Conservation (phyloP, 2,888 invertebrate species). For the Trachelus stipa region DNA sequence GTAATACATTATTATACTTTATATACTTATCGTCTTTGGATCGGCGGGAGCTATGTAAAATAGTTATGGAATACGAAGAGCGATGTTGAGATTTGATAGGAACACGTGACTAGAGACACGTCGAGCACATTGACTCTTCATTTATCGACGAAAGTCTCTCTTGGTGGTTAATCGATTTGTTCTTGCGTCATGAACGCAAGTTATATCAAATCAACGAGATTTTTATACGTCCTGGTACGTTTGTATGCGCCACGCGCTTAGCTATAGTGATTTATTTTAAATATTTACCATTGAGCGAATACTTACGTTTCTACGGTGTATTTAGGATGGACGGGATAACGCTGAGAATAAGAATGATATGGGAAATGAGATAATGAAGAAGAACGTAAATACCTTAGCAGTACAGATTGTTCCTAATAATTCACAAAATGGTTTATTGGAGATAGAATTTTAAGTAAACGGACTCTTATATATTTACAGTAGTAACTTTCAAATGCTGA, state of each 20-base stretch:
- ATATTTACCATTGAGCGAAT: background rate
- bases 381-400: background rate
- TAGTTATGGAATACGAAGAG: background rate
- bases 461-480: background rate
- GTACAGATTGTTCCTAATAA: background rate
- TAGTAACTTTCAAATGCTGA: background rate
- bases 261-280: background rate
- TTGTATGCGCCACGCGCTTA: background rate
- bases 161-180: conserved; percentile 26
- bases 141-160: conserved; percentile 12
- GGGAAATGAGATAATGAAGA: background rate
- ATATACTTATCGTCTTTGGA: background rate
- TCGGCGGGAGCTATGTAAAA: background rate
- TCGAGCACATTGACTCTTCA: conserved; percentile 43
- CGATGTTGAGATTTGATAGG: background rate
- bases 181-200: conserved; percentile 29
- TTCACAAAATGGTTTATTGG: background rate
- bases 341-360: background rate
- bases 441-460: background rate
- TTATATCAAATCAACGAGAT: conserved; percentile 25
- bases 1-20: background rate
- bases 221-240: conserved; percentile 19
- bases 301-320: background rate
- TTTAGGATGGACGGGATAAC: background rate
- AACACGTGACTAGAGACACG: conserved; percentile 44